These are phyloP conservation scores for Neosilurus hyrtlii DNA, from an alignment of 2,797 vertebrate genomes.

Conservation along the genomic window DNA sequence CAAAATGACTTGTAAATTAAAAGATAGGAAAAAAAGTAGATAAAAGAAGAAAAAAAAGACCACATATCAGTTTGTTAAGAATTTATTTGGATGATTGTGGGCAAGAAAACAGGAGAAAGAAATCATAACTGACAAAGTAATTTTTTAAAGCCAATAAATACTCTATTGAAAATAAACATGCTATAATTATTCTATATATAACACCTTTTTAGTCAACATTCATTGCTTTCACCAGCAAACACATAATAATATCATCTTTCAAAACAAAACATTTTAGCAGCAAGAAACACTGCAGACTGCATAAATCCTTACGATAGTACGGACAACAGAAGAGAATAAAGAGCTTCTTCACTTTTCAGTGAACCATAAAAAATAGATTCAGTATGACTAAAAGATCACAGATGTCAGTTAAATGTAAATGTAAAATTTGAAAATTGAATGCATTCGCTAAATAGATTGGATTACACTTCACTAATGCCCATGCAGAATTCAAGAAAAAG, in stretches of 20 bases:
- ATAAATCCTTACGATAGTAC: conserved; percentile 26
- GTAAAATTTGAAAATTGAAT: background rate
- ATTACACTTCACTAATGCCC: conserved; percentile 50
- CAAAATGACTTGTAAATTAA: background rate
- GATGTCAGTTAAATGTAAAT: conserved; percentile 25
- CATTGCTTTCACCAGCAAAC: conserved; percentile 36
- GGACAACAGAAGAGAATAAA: conserved; percentile 11
- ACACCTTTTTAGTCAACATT: conserved; percentile 14
- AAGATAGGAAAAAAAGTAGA: background rate
- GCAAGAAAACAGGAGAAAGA: conserved; percentile 53
- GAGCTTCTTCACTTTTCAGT: conserved; percentile 9
- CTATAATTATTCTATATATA: conserved; percentile 27
- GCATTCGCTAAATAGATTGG: conserved; percentile 23
- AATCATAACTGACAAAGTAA: conserved; percentile 42
- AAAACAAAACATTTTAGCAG: conserved; percentile 34
- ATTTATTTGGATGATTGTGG: conserved; percentile 59
- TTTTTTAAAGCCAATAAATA: conserved; percentile 38
- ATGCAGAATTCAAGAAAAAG: conserved; percentile 47
- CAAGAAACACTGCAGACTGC: conserved; percentile 29
- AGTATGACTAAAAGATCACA: conserved; percentile 27
- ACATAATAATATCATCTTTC: conserved; percentile 38
- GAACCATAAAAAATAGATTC: conserved; percentile 29
- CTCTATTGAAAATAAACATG: conserved; percentile 47
- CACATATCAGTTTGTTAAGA: background rate
- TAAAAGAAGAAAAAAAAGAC: background rate